phyloP scores from a whole-genome alignment of 2,797 vertebrate genomes.

The Gymnoscopelus microlampas region DNA sequence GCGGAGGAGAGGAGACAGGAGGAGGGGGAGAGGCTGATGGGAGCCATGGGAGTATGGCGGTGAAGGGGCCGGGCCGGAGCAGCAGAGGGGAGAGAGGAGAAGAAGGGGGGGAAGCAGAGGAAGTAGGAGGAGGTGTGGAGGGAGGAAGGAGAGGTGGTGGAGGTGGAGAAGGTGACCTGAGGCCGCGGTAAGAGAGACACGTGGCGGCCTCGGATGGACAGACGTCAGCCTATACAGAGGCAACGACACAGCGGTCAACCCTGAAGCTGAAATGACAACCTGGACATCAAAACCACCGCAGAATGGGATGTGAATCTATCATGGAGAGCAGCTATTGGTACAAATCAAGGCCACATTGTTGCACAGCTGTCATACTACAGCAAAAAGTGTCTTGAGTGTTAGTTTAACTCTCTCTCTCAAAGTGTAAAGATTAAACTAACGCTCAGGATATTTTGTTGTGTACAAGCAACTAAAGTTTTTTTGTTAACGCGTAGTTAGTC shows the following conservation, averaged over 20 bases:
- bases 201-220: constrained; percentile 50
- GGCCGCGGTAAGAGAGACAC: constrained; percentile 52
- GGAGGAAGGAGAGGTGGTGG: constrained; percentile 18
- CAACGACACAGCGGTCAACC: constrained; percentile 50
- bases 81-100: constrained; percentile 30
- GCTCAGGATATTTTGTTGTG: too few relatives aligned
- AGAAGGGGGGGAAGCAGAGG: constrained; percentile 24
- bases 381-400: too few relatives aligned
- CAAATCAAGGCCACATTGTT: too few relatives aligned
- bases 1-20: constrained; percentile 31
- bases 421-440: too few relatives aligned
- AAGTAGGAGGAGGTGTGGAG: constrained; percentile 19
- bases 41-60: constrained; percentile 26
- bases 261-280: constrained; percentile 23
- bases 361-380: too few relatives aligned
- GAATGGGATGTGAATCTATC: too few relatives aligned
- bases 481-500: constrained; percentile 11
- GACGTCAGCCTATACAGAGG: constrained; percentile 60
- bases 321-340: too few relatives aligned
- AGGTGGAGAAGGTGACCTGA: constrained; percentile 8
- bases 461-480: too few relatives aligned
- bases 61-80: constrained; percentile 4
- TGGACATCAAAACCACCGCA: neutral
- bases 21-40: constrained; percentile 25
- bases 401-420: too few relatives aligned